A percentile compares a stretch with the other conserved stretches of the same genome.
These are phyloP conservation scores for Lamprotornis superbus DNA, from an alignment of 2,113 vertebrate genomes.

Conservation along the genomic window DNA sequence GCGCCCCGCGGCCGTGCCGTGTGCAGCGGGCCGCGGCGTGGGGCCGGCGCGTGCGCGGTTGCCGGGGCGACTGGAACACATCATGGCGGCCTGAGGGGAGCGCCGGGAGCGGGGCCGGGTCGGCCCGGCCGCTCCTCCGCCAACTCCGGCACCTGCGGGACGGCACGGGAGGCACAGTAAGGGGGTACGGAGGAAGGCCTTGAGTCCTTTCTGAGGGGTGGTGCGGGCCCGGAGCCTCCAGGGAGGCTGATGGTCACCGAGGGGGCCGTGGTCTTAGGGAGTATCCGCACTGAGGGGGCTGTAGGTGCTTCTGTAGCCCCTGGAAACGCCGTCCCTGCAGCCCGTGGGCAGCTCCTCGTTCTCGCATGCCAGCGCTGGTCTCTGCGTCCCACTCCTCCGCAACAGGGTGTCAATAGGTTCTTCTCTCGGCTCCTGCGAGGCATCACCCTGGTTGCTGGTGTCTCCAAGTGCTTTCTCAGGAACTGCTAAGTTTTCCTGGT, in stretches of 20 bases:
- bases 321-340: not conserved
- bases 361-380: fast-evolving
- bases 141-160: not conserved
- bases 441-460: not conserved
- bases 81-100: conserved; percentile 55
- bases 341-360: not conserved
- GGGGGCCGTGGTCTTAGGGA: not conserved
- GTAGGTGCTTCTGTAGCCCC: not conserved
- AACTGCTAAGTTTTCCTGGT: not conserved
- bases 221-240: not conserved
- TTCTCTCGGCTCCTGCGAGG: not conserved
- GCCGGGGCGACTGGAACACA: conserved; percentile 72
- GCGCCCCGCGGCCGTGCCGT: fast-evolving
- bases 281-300: not conserved
- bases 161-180: conserved; percentile 68
- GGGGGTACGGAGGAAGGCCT: not conserved
- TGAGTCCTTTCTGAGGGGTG: not conserved
- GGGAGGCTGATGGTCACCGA: not conserved
- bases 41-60: conserved; percentile 44
- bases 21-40: not conserved
- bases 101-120: not conserved
- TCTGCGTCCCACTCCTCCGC: not conserved
- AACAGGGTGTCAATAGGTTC: too few species aligned
- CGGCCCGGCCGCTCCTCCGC: not conserved
- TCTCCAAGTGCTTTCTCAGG: not conserved